Evolutionary conservation across 2,888 invertebrate genomes (phyloP).

Genomic region (Dasysyrphus albostriatus): DNA sequence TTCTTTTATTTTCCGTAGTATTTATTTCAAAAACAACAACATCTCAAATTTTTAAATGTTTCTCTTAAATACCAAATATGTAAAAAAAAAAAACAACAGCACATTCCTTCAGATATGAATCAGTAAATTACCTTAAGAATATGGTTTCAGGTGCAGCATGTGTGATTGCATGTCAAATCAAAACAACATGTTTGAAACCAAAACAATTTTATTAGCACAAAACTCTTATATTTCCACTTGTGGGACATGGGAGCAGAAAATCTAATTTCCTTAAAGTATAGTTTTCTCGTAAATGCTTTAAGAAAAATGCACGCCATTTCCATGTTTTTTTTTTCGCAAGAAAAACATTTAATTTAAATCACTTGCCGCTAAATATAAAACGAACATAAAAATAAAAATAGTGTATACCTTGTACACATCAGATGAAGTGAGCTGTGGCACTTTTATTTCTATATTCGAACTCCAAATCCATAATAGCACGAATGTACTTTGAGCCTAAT

Average conservation of each 20-base stretch:
- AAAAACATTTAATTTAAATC: conserved; percentile 51
- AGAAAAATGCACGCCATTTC: conserved; percentile 56
- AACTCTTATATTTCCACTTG: not conserved
- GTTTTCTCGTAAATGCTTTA: conserved; percentile 34
- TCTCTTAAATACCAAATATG: not conserved
- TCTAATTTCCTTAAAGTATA: conserved; percentile 44
- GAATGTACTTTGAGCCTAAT: conserved; percentile 11
- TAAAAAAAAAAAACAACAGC: not conserved
- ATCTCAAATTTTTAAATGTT: no score
- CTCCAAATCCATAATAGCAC: conserved; percentile 19
- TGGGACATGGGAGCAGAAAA: not conserved
- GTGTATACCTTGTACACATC: not conserved
- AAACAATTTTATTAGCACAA: conserved; percentile 14
- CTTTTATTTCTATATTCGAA: conserved; percentile 16
- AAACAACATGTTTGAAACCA: not conserved
- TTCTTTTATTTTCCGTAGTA: no score
- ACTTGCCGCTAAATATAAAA: conserved; percentile 35
- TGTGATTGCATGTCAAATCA: conserved; percentile 4
- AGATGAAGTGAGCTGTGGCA: not conserved
- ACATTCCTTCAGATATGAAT: not conserved
- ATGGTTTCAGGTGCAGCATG: not conserved
- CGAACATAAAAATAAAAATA: conserved; percentile 6
- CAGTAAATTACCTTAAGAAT: not conserved
- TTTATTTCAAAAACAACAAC: no score
- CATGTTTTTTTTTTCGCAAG: conserved; percentile 21